Conservation (phyloP, 2,888 invertebrate species). For the Phengaris arion region DNA sequence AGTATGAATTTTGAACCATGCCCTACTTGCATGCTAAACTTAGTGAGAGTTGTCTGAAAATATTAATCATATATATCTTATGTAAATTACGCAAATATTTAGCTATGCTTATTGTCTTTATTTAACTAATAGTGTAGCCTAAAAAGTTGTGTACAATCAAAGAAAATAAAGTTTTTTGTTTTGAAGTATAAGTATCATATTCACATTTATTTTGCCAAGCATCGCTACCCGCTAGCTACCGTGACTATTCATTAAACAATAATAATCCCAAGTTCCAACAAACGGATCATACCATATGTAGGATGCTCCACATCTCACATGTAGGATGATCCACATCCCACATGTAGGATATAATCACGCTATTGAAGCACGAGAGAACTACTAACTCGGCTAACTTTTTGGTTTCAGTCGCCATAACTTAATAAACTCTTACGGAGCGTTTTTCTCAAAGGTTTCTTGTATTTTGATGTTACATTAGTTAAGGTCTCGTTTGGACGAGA, state of each 20-base stretch:
- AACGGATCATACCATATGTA: background rate
- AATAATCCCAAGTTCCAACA: background rate
- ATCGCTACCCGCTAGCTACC: background rate
- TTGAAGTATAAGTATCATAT: background rate
- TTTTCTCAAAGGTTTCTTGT: conserved; percentile 1
- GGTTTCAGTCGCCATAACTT: conserved; percentile 24
- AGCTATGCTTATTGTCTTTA: too few relatives aligned
- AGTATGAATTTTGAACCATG: too few relatives aligned
- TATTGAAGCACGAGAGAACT: conserved; percentile 20
- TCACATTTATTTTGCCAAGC: background rate
- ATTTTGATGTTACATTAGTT: background rate
- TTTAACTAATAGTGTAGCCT: too few relatives aligned
- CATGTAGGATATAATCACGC: conserved; percentile 6
- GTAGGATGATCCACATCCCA: background rate
- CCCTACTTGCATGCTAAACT: too few relatives aligned
- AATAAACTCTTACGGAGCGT: conserved; percentile 7
- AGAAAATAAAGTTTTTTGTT: background rate
- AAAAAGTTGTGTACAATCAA: background rate
- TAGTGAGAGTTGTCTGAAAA: too few relatives aligned
- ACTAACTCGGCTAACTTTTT: conserved; percentile 16
- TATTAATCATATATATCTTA: too few relatives aligned
- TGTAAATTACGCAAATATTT: too few relatives aligned
- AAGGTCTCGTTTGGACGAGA: too few relatives aligned
- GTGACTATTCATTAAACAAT: conserved; percentile 1
- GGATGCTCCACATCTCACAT: background rate